A percentile compares a stretch with the other conserved stretches of the same genome.
phyloP scores from a whole-genome alignment of 1,140 invertebrate species.

The Artemia franciscana region DNA sequence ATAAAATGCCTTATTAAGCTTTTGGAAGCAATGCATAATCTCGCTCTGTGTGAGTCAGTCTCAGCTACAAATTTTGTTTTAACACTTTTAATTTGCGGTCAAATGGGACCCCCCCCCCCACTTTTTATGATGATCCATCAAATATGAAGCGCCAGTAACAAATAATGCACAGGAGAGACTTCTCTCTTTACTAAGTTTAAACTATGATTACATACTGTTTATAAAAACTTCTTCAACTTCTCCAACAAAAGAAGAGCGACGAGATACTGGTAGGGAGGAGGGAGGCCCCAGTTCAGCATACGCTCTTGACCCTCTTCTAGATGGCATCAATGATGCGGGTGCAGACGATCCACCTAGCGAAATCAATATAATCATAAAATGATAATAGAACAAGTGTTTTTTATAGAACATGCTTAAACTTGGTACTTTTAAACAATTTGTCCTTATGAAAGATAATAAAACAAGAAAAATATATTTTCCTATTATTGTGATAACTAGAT shows the following conservation, averaged over 20 bases:
- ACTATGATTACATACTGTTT: not conserved
- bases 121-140: too few species aligned
- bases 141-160: too few species aligned
- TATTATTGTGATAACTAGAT: not conserved
- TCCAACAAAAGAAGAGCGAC: not conserved
- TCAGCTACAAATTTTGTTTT: too few species aligned
- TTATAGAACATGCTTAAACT: not conserved
- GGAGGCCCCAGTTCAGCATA: not conserved
- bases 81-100: too few species aligned
- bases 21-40: too few species aligned
- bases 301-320: not conserved
- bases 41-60: too few species aligned
- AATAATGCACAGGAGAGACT: not conserved
- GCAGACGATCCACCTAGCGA: not conserved
- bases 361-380: not conserved
- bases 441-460: not conserved
- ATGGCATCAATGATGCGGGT: not conserved
- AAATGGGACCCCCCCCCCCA: too few species aligned
- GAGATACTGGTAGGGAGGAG: not conserved
- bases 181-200: not conserved
- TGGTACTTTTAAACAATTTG: not conserved
- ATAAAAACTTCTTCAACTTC: not conserved
- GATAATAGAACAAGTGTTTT: not conserved
- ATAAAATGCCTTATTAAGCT: too few species aligned
- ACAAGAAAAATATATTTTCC: not conserved